A percentile compares a stretch with the other conserved stretches of the same genome.
Conservation (phyloP, 2,888 invertebrate genomes). For the Zygaena filipendulae region DNA sequence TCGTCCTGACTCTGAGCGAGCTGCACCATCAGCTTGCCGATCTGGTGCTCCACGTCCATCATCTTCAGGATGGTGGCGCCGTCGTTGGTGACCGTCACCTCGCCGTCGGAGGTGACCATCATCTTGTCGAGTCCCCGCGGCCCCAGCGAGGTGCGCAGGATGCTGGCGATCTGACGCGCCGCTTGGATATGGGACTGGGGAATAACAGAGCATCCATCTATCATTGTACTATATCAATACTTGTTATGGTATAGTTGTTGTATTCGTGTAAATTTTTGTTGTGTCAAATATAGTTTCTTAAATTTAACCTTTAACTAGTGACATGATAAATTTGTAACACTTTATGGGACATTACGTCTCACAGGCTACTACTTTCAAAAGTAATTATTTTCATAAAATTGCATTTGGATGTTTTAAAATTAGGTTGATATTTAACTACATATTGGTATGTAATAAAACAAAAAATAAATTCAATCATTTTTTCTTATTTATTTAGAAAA, state of each 20-base stretch:
- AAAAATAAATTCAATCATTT: no score
- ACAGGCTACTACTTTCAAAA: slow-evolving; percentile 13
- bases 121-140: slow-evolving; percentile 98
- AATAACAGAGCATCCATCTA: no score
- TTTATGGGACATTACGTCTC: slow-evolving; percentile 20
- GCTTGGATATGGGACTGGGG: slow-evolving; percentile 97
- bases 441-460: no score
- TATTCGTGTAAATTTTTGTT: no score
- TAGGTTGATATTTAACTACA: no score
- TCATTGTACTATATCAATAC: no score
- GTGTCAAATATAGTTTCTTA: no score
- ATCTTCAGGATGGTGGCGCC: slow-evolving; percentile 98
- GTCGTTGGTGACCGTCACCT: slow-evolving; percentile 98
- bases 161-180: slow-evolving; percentile 92
- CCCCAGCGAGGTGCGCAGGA: slow-evolving; percentile 92
- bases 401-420: no score
- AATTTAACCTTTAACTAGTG: no score
- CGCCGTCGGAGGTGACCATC: slow-evolving; percentile 97
- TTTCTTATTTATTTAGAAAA: no score
- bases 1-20: slow-evolving; percentile 98
- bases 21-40: slow-evolving; percentile 98
- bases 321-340: slow-evolving; percentile 22
- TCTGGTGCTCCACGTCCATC: slow-evolving; percentile 99
- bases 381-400: no score
- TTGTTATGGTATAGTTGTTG: no score